Conservation (phyloP, 2,888 invertebrate genomes). For the Scaeva pyrastri region DNA sequence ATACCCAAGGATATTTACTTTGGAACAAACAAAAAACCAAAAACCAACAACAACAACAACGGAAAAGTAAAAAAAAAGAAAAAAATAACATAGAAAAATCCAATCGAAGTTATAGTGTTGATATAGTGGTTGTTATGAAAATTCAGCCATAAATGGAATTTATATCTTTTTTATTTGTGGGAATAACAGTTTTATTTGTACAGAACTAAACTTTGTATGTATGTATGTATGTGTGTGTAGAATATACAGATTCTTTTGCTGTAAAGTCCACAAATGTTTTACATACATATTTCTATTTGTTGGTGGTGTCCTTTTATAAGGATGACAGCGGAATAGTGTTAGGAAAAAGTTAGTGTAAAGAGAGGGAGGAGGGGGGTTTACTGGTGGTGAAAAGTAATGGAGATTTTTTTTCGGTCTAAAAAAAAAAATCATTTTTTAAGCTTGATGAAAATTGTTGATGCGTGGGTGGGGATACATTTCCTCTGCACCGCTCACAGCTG, state of each 20-base stretch:
- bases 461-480: neutral
- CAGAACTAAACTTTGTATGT: neutral
- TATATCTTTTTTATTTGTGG: conserved; percentile 71
- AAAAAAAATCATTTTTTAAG: conserved; percentile 16
- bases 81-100: neutral
- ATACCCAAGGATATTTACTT: conserved; percentile 60
- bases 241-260: neutral
- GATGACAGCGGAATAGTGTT: conserved; percentile 29
- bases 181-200: conserved; percentile 69
- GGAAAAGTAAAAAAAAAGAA: neutral
- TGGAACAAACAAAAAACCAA: conserved; percentile 6
- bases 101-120: conserved; percentile 64
- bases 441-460: neutral
- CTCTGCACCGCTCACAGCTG: conserved; percentile 30
- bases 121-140: conserved; percentile 66
- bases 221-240: neutral
- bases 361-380: neutral
- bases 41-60: neutral
- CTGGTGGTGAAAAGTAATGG: conserved; percentile 11
- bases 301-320: neutral
- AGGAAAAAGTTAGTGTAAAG: conserved; percentile 14
- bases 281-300: conserved; percentile 17
- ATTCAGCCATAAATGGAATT: conserved; percentile 69
- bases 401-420: conserved; percentile 23
- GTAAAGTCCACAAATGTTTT: conserved; percentile 1